phyloP scores from a whole-genome alignment of 2,797 vertebrate genomes.

The Poeciliopsis paucimaculata region DNA sequence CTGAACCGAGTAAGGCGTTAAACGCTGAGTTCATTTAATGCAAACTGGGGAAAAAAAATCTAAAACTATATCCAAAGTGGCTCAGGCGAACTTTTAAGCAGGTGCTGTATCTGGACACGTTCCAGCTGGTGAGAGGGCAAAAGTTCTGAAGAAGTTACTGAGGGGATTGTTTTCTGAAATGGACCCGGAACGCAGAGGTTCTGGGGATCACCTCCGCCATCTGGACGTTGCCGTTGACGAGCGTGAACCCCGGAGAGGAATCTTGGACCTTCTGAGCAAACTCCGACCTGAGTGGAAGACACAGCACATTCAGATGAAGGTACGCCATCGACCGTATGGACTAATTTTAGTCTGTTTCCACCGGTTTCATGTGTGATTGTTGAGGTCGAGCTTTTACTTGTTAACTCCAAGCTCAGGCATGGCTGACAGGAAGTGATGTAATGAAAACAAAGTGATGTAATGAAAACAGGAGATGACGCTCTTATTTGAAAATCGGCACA shows the following conservation, averaged over 20 bases:
- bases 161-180: conserved; percentile 43
- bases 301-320: conserved; percentile 79
- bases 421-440: neutral
- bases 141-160: neutral
- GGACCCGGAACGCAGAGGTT: conserved; percentile 30
- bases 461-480: neutral
- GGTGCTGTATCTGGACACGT: neutral
- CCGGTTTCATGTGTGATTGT: neutral
- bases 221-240: conserved; percentile 71
- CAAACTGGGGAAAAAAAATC: neutral
- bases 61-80: neutral
- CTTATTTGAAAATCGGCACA: neutral
- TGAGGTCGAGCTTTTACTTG: neutral
- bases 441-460: neutral
- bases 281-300: conserved; percentile 77
- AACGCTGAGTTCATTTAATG: conserved; percentile 1
- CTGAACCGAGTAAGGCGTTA: neutral
- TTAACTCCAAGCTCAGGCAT: neutral
- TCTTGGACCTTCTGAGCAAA: conserved; percentile 69
- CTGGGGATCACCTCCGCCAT: conserved; percentile 53
- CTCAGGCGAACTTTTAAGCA: neutral
- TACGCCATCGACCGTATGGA: conserved; percentile 41
- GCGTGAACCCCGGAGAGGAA: conserved; percentile 54
- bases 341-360: neutral
- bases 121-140: neutral